phyloP scores from a whole-genome alignment of 30 jellyfish, hydroid and myxozoan species.

The Cassiopea andromeda region DNA sequence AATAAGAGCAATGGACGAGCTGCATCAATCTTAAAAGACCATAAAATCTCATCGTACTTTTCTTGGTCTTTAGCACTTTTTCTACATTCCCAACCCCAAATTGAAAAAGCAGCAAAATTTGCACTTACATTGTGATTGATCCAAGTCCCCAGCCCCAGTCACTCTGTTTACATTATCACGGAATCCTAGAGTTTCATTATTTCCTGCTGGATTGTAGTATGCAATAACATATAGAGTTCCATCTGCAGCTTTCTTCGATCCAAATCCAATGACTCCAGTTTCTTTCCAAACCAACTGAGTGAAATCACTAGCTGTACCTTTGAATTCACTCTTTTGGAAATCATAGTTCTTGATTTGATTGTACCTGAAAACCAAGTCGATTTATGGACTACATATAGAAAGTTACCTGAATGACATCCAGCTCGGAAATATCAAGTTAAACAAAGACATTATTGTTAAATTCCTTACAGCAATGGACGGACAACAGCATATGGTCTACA shows the following conservation, averaged over 20 bases:
- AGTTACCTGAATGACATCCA: too few relatives aligned
- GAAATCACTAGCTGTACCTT: conserved; percentile 95
- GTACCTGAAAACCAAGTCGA: conserved; percentile 64
- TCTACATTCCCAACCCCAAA: too few relatives aligned
- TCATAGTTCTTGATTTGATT: conserved; percentile 96
- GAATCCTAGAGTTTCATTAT: conserved; percentile 87
- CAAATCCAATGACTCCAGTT: conserved; percentile 95
- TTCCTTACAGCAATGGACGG: too few relatives aligned
- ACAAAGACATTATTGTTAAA: too few relatives aligned
- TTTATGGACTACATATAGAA: too few relatives aligned
- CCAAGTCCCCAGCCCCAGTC: conserved; percentile 98
- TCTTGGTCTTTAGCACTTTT: too few relatives aligned
- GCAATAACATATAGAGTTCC: conserved; percentile 81
- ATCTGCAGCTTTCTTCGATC: conserved; percentile 79
- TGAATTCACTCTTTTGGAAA: conserved; percentile 88
- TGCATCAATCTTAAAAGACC: too few relatives aligned
- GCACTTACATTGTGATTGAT: conserved; percentile 61
- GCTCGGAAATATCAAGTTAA: not conserved
- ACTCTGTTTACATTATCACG: conserved; percentile 93
- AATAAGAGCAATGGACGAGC: too few relatives aligned
- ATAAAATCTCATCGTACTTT: too few relatives aligned
- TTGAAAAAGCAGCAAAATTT: too few relatives aligned
- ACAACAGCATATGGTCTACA: too few relatives aligned
- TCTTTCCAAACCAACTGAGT: conserved; percentile 97
- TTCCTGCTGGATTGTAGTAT: conserved; percentile 95